These are phyloP conservation scores for Typhlichthys subterraneus DNA, from an alignment of 2,797 vertebrate species.

Conservation along the genomic window DNA sequence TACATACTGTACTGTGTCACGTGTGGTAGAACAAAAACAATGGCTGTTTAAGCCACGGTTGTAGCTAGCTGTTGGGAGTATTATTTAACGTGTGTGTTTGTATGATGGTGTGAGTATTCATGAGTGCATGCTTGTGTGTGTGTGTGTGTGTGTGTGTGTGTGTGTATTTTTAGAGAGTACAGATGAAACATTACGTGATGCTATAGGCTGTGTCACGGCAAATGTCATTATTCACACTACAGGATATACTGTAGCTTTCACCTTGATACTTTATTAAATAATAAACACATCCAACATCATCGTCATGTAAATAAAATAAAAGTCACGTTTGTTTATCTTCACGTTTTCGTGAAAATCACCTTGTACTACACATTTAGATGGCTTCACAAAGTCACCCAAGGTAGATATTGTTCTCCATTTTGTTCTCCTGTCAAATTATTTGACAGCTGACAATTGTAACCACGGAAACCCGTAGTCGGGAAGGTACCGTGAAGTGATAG, in stretches of 20 bases:
- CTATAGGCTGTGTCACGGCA: not conserved
- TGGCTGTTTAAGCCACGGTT: conserved; percentile 22
- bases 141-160: conserved; percentile 1
- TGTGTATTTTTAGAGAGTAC: not conserved
- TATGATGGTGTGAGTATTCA: not conserved
- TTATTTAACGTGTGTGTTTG: conserved; percentile 7
- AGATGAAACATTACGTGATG: not conserved
- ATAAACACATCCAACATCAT: conserved; percentile 60
- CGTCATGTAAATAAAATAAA: conserved; percentile 44
- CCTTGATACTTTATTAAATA: conserved; percentile 79
- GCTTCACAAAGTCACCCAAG: conserved; percentile 58
- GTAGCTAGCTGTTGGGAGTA: conserved; percentile 28
- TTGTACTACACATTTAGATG: conserved; percentile 10
- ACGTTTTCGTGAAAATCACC: conserved; percentile 61
- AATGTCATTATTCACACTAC: not conserved
- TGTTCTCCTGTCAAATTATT: conserved; percentile 20
- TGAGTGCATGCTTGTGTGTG: not conserved
- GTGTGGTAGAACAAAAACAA: conserved; percentile 32
- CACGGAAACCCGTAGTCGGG: conserved; percentile 32
- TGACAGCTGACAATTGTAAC: conserved; percentile 30
- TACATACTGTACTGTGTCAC: conserved; percentile 27
- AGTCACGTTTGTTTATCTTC: conserved; percentile 56
- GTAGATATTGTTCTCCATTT: conserved; percentile 30
- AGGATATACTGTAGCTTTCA: conserved; percentile 29
- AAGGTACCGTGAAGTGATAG: not conserved